Evolutionary conservation across 2,888 invertebrate species (phyloP).

Genomic region (Pterostichus niger): DNA sequence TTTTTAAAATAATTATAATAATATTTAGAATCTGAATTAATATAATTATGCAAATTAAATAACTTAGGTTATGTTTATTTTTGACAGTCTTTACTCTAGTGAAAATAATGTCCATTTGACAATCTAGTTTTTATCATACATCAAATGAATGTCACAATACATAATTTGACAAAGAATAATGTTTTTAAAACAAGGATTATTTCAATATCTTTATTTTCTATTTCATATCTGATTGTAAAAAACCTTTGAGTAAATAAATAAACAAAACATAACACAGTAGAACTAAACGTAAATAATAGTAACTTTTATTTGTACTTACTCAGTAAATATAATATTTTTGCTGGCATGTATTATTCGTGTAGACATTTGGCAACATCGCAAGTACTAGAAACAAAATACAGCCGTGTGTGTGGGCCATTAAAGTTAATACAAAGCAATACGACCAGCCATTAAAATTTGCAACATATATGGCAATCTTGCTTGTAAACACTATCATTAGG

Average conservation of each 20-base stretch:
- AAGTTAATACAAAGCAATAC: conserved; percentile 27
- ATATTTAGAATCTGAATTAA: too few species aligned
- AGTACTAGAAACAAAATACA: conserved; percentile 42
- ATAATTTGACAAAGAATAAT: too few species aligned
- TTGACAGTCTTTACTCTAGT: too few species aligned
- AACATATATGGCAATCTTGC: conserved; percentile 27
- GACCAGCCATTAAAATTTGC: conserved; percentile 27
- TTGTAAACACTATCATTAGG: conserved; percentile 35
- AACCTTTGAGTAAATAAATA: conserved; percentile 1
- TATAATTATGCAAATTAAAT: too few species aligned
- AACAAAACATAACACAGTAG: not conserved
- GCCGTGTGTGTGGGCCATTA: conserved; percentile 39
- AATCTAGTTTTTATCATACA: too few species aligned
- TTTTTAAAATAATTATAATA: too few species aligned
- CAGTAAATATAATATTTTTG: conserved; percentile 40
- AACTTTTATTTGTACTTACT: conserved; percentile 25
- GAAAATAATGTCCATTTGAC: too few species aligned
- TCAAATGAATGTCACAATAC: too few species aligned
- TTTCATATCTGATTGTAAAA: not conserved
- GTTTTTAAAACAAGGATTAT: too few species aligned
- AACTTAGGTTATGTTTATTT: too few species aligned
- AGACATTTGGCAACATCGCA: conserved; percentile 31
- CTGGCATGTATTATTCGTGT: not conserved
- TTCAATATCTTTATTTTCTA: too few species aligned
- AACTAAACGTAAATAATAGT: conserved; percentile 32